Evolutionary conservation across 2,888 invertebrate genomes (phyloP).

Genomic region (Bruchidius siliquastri): DNA sequence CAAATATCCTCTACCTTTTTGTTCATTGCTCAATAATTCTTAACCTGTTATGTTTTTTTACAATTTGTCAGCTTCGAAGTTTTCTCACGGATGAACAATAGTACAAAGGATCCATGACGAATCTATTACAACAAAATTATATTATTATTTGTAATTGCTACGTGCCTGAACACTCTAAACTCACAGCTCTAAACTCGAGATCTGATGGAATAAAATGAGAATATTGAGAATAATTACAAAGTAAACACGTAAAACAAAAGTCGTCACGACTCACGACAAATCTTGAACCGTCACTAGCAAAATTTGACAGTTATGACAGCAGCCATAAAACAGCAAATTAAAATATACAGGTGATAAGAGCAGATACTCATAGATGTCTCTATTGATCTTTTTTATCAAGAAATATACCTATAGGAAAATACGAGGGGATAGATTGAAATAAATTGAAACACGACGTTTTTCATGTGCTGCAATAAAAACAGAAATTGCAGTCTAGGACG

Average conservation of each 20-base stretch:
- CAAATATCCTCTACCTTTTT: slow-evolving; percentile 25
- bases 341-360: too few relatives aligned
- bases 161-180: background rate
- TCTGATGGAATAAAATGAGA: background rate
- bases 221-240: background rate
- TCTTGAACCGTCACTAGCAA: too few relatives aligned
- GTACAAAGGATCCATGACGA: background rate
- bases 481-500: too few relatives aligned
- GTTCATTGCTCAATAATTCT: slow-evolving; percentile 14
- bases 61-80: background rate
- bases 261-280: background rate
- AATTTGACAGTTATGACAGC: too few relatives aligned
- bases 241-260: background rate
- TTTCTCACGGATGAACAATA: background rate
- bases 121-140: background rate
- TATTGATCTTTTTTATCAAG: too few relatives aligned
- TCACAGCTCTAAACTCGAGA: background rate
- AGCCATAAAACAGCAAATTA: too few relatives aligned
- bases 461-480: too few relatives aligned
- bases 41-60: background rate
- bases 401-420: too few relatives aligned
- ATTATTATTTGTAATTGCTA: background rate
- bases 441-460: too few relatives aligned
- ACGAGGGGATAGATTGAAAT: too few relatives aligned
- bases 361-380: too few relatives aligned